Base-by-base conservation (phyloP, 2,888 invertebrate species). In the Cyclophora punctaria region DNA sequence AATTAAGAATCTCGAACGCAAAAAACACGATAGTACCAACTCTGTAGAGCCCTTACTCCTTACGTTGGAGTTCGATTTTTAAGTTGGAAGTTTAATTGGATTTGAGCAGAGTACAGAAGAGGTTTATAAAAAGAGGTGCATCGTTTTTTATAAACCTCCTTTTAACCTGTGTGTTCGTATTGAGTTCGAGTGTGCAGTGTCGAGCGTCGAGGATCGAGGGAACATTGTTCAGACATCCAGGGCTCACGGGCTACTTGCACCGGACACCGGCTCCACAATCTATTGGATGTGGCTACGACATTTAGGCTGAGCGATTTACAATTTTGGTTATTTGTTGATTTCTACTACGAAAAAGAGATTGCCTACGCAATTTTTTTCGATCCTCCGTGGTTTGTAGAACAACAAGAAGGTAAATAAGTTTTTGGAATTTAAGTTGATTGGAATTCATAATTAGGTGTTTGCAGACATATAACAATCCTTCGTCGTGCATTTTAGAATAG, bases 1-100 rank as follows among this genome's bases (percentile, higher is more conserved):
- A 45, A 53, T 53, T 44, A 50, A 44, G 46, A 43, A n/a, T 7
- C 35, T 20, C 20, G 20, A 20, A 20, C 20, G 20, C 20, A 20
- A 20, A 20, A 20, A 20, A 20, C 20, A 2, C 20, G 20, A 20
- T 20, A 20, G 20, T 20, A 20, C 20, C 20, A 20, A 44, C 44
- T 44, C 33, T 33, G 33, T 44, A 44, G 34, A 34, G 44, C 44
- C 44, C 44, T 44, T 42, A 34, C 44, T 44, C 44, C 6, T 20
- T 20, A 20, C 20, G 33, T 7, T 34, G 6, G 44, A 41, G 45
- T 54, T 53, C 48, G 44, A 47, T 48, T 59, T 58, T 52, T 56
- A 62, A 66, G 60, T 63, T 60, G 59, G 56, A 61, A 64, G 51
- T 63, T 68, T 73, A 73, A 75, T 75, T 75, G 73, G 71, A 69